phyloP scores from a whole-genome alignment of 2,113 vertebrate genomes.

The Odobenus rosmarus region DNA sequence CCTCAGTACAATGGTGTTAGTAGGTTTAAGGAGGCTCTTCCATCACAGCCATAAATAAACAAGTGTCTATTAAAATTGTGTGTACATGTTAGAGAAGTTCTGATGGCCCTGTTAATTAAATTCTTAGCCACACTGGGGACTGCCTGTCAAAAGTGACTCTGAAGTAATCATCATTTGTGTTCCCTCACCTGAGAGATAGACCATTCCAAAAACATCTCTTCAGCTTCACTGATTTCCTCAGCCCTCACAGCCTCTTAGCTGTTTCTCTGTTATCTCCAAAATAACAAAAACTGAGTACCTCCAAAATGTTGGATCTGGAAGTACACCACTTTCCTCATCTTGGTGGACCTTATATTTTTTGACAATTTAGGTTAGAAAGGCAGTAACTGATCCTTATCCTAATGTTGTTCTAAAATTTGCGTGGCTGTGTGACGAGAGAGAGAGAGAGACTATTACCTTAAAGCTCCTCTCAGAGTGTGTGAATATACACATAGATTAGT shows the following conservation, averaged over 20 bases:
- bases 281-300: neutral
- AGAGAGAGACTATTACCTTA: no score
- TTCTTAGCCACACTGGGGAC: neutral
- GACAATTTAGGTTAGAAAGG: neutral
- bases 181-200: neutral
- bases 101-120: neutral
- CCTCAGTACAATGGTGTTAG: neutral
- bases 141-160: neutral
- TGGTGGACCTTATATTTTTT: neutral
- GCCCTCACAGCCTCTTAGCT: neutral
- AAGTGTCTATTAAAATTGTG: neutral
- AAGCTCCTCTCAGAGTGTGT: neutral
- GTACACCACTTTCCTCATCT: accelerated
- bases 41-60: neutral
- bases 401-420: neutral
- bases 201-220: neutral
- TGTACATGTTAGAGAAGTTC: neutral
- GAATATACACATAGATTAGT: neutral
- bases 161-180: neutral
- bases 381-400: neutral
- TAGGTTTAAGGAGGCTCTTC: neutral
- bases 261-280: neutral
- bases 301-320: neutral
- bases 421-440: accelerated
- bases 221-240: neutral